These are phyloP conservation scores for Leptoteleia sp. DNA, from an alignment of 1,140 invertebrate genomes.

Conservation along the genomic window DNA sequence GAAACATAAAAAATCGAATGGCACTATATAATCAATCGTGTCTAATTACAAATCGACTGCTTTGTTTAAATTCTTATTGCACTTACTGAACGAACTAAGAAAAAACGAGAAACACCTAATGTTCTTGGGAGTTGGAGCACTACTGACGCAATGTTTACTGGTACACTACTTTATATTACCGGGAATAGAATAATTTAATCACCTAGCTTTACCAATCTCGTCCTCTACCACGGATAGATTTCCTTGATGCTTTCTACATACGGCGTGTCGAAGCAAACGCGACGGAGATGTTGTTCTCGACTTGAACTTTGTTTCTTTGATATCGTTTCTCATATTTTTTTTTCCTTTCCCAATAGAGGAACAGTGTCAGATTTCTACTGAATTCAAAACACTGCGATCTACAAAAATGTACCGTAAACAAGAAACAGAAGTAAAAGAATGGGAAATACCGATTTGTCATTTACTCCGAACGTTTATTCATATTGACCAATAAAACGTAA, in stretches of 20 bases:
- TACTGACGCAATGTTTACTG: constrained; percentile 32
- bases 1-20: too few species aligned
- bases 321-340: constrained; percentile 22
- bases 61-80: too few species aligned
- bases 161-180: constrained; percentile 36
- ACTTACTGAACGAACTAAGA: constrained; percentile 9
- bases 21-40: neutral
- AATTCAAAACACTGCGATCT: constrained; percentile 7
- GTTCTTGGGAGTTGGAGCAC: constrained; percentile 12
- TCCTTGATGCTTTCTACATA: constrained; percentile 47
- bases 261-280: constrained; percentile 13
- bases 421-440: neutral
- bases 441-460: constrained; percentile 24
- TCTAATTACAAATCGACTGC: too few species aligned
- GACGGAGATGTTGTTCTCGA: constrained; percentile 39
- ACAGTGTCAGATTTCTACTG: neutral
- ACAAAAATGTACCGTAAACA: too few species aligned
- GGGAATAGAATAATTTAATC: constrained; percentile 40
- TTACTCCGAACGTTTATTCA: neutral
- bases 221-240: constrained; percentile 27
- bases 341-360: neutral
- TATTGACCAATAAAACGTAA: neutral
- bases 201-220: constrained; percentile 28
- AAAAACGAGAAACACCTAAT: neutral
- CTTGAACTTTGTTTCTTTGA: constrained; percentile 35